Conservation (phyloP, 2,797 vertebrate genomes). For the Cheirogaleus major region DNA sequence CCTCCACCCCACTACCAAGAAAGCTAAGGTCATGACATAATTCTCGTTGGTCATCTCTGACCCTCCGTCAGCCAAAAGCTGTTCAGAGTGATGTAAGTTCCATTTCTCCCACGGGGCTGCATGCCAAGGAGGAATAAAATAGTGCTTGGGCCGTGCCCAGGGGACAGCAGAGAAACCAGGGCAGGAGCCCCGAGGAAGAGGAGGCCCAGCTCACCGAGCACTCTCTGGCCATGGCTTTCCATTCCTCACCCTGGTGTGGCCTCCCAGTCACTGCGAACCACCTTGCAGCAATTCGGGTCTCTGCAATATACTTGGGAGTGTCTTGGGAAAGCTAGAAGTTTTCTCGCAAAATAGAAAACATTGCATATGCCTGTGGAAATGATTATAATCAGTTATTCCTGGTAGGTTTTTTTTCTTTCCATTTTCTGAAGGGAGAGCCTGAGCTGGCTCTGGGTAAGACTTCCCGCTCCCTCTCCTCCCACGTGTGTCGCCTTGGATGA, state of each 20-base stretch:
- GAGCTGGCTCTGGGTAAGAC: neutral
- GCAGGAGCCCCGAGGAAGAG: neutral
- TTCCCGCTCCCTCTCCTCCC: neutral
- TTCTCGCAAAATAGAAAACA: neutral
- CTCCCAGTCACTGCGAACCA: neutral
- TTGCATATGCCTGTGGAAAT: neutral
- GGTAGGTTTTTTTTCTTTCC: neutral
- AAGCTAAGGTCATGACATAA: neutral
- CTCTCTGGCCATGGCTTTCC: fast-evolving
- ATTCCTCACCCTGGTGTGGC: fast-evolving
- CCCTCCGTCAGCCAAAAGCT: neutral
- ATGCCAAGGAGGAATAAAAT: neutral
- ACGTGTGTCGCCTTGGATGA: neutral
- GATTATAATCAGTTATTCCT: neutral
- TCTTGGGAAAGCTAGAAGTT: neutral
- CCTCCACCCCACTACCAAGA: neutral
- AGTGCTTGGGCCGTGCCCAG: neutral
- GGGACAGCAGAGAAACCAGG: neutral
- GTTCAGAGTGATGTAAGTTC: neutral
- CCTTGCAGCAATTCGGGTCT: neutral
- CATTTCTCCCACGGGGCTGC: neutral
- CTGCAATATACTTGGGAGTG: neutral
- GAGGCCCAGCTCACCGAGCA: fast-evolving
- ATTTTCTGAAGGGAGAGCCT: neutral
- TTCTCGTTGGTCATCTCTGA: neutral